Base-by-base conservation (phyloP, 2,888 invertebrate genomes). In the Osedax frankpressi region DNA sequence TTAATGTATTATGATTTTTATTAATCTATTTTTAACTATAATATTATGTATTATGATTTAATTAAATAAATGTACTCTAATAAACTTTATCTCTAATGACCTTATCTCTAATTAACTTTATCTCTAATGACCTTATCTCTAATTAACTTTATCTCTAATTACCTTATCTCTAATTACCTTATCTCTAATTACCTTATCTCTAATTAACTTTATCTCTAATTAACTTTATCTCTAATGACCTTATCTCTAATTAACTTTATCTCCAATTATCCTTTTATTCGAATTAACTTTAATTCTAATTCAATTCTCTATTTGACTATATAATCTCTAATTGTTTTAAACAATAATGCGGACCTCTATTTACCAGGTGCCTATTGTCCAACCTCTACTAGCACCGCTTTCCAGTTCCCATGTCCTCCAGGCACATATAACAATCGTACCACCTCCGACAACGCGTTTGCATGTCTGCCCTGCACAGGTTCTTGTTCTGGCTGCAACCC, bases 351-450 rank as follows among this genome's bases (percentile, higher is more conserved):
- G n/a, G n/a, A n/a, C n/a, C n/a, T n/a, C n/a, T n/a, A n/a, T n/a
- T n/a, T n/a, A n/a, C 30, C 74, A 26, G 82, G 82, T 1, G 78
- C 81, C 71, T 83, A 79, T 75, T 83, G 83, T 75, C 81, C 81
- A 0, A 62, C 62, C 3, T 79, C 79, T 11, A 83, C 83, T 11
- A 78, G 77, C 28, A 77, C 77, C 28, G 77, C 79, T 28, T 77
- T 74, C 72, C 77, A 80, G 71, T 76, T 80, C 74, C 80, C 80
- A 19, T 83, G 83, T 76, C 80, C 80, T 2, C 25, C 78, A 1
- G 83, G 83, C 26, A 81, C 81, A 0, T 83, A 79, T 76, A 79
- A 82, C 77, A 83, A 83, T 75, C 73, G 76, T 60, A 83, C 82
- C 0, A 72, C 59, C 30, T 80, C 77, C 3, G 77, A 78, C 30